Conservation (phyloP, 2,113 vertebrate genomes). For the Cottus gobio region DNA sequence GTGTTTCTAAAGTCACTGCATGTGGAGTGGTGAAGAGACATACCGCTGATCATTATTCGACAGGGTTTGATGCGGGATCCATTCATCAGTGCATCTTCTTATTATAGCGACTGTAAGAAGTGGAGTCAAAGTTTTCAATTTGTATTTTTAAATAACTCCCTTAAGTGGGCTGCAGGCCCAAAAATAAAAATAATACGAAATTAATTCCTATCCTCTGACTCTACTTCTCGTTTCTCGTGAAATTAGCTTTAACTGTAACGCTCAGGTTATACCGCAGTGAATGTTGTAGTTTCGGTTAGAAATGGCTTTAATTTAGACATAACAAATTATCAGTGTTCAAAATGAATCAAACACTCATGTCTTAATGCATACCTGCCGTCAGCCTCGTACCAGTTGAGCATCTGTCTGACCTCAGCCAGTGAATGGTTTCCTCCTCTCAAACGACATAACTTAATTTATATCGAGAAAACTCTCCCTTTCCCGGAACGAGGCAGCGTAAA, state of each 20-base stretch:
- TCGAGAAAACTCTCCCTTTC: constrained; percentile 59
- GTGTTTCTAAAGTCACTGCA: neutral
- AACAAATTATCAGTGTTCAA: neutral
- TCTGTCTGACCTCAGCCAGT: constrained; percentile 25
- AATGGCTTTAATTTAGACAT: neutral
- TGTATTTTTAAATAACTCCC: neutral
- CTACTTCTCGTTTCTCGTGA: constrained; percentile 43
- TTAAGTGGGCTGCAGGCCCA: neutral
- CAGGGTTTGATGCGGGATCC: constrained; percentile 27
- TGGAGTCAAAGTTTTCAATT: neutral
- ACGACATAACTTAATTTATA: constrained; percentile 19
- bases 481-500: constrained; percentile 63
- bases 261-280: neutral
- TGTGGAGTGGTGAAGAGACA: neutral
- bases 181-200: neutral
- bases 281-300: neutral
- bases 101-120: constrained; percentile 23
- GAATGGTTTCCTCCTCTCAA: constrained; percentile 6
- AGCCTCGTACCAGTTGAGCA: constrained; percentile 14
- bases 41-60: constrained; percentile 76
- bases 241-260: neutral
- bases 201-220: neutral
- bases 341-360: neutral
- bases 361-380: constrained; percentile 51
- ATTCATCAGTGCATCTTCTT: constrained; percentile 63